phyloP scores from a whole-genome alignment of 2,888 invertebrate species.

The Andrena camellia region DNA sequence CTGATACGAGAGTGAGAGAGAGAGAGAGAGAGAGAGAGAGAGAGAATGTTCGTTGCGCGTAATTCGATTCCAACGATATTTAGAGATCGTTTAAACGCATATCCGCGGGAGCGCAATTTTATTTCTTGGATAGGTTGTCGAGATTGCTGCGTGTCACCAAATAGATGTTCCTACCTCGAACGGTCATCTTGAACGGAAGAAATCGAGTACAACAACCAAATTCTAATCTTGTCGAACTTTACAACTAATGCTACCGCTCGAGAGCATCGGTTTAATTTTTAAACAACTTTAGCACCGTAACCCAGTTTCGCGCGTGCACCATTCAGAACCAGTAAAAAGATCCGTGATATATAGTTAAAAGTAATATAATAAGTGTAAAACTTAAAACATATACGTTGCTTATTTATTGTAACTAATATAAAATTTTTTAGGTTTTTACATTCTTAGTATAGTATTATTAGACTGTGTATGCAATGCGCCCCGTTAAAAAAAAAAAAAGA shows the following conservation, averaged over 20 bases:
- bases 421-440: constrained; percentile 78
- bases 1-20: not conserved
- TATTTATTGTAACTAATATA: constrained; percentile 80
- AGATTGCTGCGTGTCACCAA: constrained; percentile 48
- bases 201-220: constrained; percentile 66
- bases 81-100: constrained; percentile 53
- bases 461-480: constrained; percentile 59
- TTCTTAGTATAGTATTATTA: constrained; percentile 76
- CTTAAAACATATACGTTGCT: constrained; percentile 78
- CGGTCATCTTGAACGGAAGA: constrained; percentile 50
- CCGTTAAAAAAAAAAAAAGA: constrained; percentile 36
- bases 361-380: constrained; percentile 75
- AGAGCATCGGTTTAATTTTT: constrained; percentile 48
- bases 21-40: not conserved
- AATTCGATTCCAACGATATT: constrained; percentile 51
- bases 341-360: constrained; percentile 81
- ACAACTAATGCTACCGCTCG: constrained; percentile 33
- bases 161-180: constrained; percentile 64
- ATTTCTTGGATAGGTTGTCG: constrained; percentile 48
- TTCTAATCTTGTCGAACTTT: constrained; percentile 55
- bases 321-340: constrained; percentile 79
- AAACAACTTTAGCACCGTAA: constrained; percentile 52
- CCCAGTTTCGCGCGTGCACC: constrained; percentile 58
- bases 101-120: constrained; percentile 54
- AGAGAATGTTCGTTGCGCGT: constrained; percentile 22